Conservation (phyloP, 2,888 invertebrate species). For the Miltochrista miniata region DNA sequence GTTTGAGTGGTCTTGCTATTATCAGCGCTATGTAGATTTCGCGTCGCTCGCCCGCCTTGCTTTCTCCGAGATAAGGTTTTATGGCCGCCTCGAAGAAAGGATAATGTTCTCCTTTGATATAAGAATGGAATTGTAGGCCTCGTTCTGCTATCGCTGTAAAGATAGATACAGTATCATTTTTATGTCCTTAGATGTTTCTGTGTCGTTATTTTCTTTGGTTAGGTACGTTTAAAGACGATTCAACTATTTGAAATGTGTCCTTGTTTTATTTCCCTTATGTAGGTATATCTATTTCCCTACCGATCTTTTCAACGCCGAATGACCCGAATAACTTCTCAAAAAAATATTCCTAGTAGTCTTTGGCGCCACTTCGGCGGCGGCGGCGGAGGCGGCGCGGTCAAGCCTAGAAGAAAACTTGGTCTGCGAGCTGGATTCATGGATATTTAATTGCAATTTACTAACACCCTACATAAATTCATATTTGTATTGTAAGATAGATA, state of each 20-base stretch:
- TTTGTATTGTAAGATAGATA: no score
- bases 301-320: no score
- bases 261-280: background rate
- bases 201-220: constrained; percentile 30
- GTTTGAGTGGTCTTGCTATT: constrained; percentile 63
- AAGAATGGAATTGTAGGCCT: constrained; percentile 62
- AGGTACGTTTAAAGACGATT: constrained; percentile 4
- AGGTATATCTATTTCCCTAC: no score
- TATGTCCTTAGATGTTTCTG: constrained; percentile 36
- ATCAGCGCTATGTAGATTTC: constrained; percentile 83
- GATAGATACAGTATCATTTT: constrained; percentile 61
- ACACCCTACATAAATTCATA: no score
- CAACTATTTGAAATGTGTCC: background rate
- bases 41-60: constrained; percentile 69
- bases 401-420: no score
- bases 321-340: no score
- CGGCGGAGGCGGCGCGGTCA: no score
- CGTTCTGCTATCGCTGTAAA: constrained; percentile 64
- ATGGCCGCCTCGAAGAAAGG: constrained; percentile 75
- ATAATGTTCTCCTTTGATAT: constrained; percentile 80
- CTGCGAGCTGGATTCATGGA: no score
- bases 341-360: no score
- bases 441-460: no score
- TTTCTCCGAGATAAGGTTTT: constrained; percentile 79
- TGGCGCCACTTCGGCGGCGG: no score